Percentiles rank a stretch among this genome's conserved stretches.
phyloP scores from a whole-genome alignment of 2,888 invertebrate genomes.

The Nomada lathburiana region DNA sequence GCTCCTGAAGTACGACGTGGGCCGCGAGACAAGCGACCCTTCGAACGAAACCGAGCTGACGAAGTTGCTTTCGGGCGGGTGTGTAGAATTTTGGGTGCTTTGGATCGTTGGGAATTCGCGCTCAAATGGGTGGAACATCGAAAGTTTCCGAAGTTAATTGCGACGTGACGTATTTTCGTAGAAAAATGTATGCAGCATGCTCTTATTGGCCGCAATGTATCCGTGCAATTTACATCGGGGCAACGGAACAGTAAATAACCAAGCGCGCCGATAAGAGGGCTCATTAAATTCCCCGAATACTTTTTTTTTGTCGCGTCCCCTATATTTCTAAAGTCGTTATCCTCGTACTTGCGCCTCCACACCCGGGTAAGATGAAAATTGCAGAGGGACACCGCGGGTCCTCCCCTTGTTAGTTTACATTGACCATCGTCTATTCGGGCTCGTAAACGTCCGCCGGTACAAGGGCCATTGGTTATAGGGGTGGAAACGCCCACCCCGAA shows the following conservation, averaged over 20 bases:
- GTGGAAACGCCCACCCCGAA: constrained; percentile 34
- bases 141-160: no score
- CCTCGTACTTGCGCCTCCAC: no score
- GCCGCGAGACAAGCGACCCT: constrained; percentile 30
- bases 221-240: no score
- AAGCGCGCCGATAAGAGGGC: not conserved
- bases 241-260: no score
- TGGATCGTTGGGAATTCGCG: no score
- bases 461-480: constrained; percentile 56
- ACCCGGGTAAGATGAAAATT: constrained; percentile 15
- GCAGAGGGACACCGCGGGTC: not conserved
- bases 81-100: not conserved
- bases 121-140: no score
- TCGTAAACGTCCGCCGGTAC: constrained; percentile 63
- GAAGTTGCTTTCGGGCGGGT: not conserved
- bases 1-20: constrained; percentile 53
- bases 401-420: constrained; percentile 43
- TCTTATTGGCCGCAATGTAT: no score
- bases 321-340: not conserved
- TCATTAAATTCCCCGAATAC: not conserved
- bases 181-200: no score
- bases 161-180: no score
- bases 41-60: not conserved
- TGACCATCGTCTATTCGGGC: constrained; percentile 60
- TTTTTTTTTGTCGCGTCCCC: not conserved